Percentiles rank a stretch among this genome's conserved stretches.
Evolutionary conservation across 1,140 invertebrate genomes (phyloP).

Genomic region (Ditylenchus dipsaci): DNA sequence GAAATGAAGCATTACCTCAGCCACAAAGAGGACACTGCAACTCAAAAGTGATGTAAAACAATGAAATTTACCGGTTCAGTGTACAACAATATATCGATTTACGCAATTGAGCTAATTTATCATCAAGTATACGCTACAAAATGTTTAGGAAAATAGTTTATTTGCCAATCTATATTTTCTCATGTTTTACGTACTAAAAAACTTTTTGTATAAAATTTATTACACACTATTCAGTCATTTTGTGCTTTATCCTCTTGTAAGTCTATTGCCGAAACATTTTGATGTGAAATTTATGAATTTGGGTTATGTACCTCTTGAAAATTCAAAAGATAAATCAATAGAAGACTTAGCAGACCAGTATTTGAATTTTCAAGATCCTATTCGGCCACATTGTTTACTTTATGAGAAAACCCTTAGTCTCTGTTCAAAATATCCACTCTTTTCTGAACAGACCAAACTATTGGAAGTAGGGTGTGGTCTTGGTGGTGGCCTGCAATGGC

Average conservation of each 20-base stretch:
- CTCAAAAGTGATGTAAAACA: too few species aligned
- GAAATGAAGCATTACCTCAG: too few species aligned
- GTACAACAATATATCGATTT: too few species aligned
- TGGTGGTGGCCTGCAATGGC: constrained; percentile 36
- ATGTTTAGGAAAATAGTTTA: too few species aligned
- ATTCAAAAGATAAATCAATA: constrained; percentile 15
- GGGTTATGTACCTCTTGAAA: constrained; percentile 21
- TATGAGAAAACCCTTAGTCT: constrained; percentile 36
- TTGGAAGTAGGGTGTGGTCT: constrained; percentile 36
- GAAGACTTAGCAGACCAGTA: background rate
- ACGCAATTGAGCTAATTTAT: too few species aligned
- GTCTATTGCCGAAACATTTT: constrained; percentile 9
- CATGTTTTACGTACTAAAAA: too few species aligned
- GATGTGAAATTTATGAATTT: constrained; percentile 30
- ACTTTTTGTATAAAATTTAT: too few species aligned
- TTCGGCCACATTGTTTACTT: constrained; percentile 23
- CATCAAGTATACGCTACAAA: too few species aligned
- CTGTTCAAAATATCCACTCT: constrained; percentile 32
- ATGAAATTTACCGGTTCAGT: too few species aligned
- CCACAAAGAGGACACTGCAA: too few species aligned
- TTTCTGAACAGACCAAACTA: constrained; percentile 9
- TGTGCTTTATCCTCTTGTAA: constrained; percentile 30
- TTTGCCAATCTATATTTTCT: too few species aligned
- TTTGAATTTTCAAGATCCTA: background rate
- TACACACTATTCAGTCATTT: constrained; percentile 23